Base-by-base conservation (phyloP, 2,113 vertebrate species). In the Sinocyclocheilus rhinocerous region DNA sequence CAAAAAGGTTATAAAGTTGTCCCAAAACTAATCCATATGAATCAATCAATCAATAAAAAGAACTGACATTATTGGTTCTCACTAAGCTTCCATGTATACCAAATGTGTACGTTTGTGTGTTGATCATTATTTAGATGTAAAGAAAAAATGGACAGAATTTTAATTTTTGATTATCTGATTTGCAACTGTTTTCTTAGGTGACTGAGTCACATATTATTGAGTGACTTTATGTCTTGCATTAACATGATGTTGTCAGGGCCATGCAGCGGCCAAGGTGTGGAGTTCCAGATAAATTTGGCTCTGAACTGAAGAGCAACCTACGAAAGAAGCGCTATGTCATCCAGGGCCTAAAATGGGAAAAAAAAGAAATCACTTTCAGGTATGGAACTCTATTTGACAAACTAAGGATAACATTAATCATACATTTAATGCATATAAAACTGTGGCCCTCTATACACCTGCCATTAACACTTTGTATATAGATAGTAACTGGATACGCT, bases 311-410 rank as follows among this genome's bases (percentile, higher is more conserved):
- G 91, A 96, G 95, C 85, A 97, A 96, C 81, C 92, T 98, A 81
- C 94, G 97, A 90, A 96, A 95, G 89, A 97, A 95, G 90, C 95
- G 97, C 86, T 98, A 96, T 1, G 97, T 96, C 26, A 92, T 96
- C 80, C 97, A 98, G 91, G 97, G 97, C 59, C 92, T 96, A 85
- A 97, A 97, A 88, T 98, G 97, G 97, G 94, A 96, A 3, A 96
- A 97, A 69, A 93, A 90, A 0, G 97, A 98, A 88, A 93, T 98
- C 88, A 98, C 96, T 42, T 98, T 95, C 93, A 97, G 97, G 97
- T 98, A 73, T 72, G 65, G 8, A 67, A 67, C 12, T 67, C 39
- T 12, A 11, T 50, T 29, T 67, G 52, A 52, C 63, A 75, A 4
- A 0, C 4, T 61, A n/a, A 20, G 16, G 13, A 26, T 26, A 22